phyloP scores from a whole-genome alignment of 2,113 vertebrate species.

The Pongo pygmaeus region DNA sequence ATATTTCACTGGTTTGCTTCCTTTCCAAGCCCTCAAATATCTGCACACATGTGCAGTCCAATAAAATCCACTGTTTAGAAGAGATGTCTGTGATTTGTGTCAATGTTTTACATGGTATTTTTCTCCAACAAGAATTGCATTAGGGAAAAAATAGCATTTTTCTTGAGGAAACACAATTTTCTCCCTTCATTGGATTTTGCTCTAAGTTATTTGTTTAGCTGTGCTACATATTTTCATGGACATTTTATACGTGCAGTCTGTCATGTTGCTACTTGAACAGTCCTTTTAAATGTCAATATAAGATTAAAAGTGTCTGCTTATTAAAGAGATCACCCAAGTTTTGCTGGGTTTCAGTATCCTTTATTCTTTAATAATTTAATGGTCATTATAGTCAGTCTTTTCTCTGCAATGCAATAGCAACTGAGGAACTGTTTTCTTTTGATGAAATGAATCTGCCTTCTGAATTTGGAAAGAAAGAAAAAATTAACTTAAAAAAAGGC shows the following conservation, averaged over 20 bases:
- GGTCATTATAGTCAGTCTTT: background rate
- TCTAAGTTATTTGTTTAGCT: constrained; percentile 34
- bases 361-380: background rate
- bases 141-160: background rate
- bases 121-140: background rate
- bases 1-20: background rate
- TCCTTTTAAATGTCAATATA: constrained; percentile 53
- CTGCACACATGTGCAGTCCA: background rate
- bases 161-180: constrained; percentile 20
- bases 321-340: background rate
- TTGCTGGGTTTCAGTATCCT: background rate
- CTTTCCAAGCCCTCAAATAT: background rate
- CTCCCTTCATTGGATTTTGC: constrained; percentile 11
- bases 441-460: background rate
- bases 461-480: background rate
- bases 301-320: constrained; percentile 41
- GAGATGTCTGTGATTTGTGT: background rate
- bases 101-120: background rate
- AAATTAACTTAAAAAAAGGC: background rate
- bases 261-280: background rate
- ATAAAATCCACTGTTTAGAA: background rate
- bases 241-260: background rate
- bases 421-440: background rate
- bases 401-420: background rate
- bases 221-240: background rate